Evolutionary conservation across 1,140 invertebrate species (phyloP), one percentile per base, ranked within the genome.

Genomic region (Bombus confusus): DNA sequence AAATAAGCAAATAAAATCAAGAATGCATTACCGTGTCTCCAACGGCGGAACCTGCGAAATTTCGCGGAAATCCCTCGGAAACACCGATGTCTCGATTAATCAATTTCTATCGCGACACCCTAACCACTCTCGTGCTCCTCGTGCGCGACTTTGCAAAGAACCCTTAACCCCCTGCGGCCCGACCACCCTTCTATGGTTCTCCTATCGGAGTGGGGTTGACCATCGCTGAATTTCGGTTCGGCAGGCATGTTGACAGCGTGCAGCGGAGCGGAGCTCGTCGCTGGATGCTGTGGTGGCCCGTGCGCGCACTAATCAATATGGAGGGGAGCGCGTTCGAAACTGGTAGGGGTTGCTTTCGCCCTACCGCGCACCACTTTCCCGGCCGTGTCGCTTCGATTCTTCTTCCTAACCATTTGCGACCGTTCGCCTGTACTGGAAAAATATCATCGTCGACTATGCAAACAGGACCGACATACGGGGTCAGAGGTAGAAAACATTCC

Each of bases 231-330:
- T 86, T 86, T 83, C 62, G 82, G 78, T 86, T 83, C 75, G 87
- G 75, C 77, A 89, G 68, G 80, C 75, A 86, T 76, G 88, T 89
- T 83, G 88, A 91, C 86, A 90, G 78, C 89, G 76, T 73, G 89
- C 84, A 76, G 79, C 66, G 80, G 68, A 73, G 79, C 85, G 77
- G 15, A 41, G 80, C 73, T 41, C 68, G 66, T 83, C 71, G 74
- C 52, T 79, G 87, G 88, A 89, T 90, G 84, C 82, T 89, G 89
- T 71, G 85, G 82, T 69, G 86, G 83, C 76, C 76, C 87, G 88
- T 86, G 88, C 86, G 89, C 85, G 90, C 87, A 93, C 88, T 93
- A 92, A 93, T 94, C 92, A 89, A 94, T 94, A 94, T 91, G 89
- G 87, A 92, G 91, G 90, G 91, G 92, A 88, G 86, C 39, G 77